Conservation (phyloP, 2,113 vertebrate genomes). For the Corapipo altera region DNA sequence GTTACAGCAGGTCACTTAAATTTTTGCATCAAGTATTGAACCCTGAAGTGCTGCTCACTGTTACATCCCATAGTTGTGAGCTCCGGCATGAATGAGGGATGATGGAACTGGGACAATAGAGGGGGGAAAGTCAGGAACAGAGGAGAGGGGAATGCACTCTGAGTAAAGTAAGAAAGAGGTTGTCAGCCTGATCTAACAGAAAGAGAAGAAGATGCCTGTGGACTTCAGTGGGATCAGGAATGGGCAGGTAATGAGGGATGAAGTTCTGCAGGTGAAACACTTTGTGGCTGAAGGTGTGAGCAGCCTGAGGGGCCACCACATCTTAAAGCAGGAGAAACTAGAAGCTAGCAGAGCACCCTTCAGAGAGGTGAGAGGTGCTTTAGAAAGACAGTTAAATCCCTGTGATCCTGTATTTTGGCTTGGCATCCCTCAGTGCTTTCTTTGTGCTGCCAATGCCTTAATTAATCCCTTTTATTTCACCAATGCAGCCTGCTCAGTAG, state of each 20-base stretch:
- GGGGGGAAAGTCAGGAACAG: neutral
- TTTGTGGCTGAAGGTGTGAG: neutral
- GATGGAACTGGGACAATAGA: neutral
- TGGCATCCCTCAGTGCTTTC: neutral
- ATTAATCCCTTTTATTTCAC: neutral
- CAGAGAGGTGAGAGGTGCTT: neutral
- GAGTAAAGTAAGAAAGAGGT: neutral
- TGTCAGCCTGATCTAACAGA: neutral
- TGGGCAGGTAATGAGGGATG: neutral
- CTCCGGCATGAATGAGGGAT: neutral
- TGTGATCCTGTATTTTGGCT: neutral
- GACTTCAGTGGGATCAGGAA: neutral
- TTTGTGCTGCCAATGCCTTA: neutral
- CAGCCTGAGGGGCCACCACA: neutral
- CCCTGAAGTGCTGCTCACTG: accelerated
- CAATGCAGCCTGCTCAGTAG: neutral
- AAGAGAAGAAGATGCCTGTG: neutral
- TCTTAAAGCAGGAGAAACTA: neutral
- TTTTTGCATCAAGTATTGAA: neutral
- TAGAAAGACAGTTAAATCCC: neutral
- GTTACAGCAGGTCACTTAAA: neutral
- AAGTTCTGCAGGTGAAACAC: neutral
- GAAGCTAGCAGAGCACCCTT: neutral
- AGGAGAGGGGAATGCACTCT: neutral
- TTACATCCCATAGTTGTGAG: neutral